Evolutionary conservation across 1,140 invertebrate species (phyloP), one percentile per base, ranked within the genome.

Genomic region (Heliothis subflexa): DNA sequence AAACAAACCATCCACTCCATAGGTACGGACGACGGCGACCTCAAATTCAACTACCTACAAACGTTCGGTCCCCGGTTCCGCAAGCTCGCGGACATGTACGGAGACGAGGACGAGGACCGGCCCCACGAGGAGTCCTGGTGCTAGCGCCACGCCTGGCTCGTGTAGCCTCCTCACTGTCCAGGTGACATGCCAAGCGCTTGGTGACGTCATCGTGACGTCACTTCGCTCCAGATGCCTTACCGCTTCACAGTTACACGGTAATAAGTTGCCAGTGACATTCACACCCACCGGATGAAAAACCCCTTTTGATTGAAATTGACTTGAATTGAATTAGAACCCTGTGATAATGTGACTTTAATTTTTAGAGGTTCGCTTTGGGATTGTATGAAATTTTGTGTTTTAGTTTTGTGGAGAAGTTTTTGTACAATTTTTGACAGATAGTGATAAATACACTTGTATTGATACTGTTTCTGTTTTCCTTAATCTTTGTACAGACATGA

Each of bases 31-130:
- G 98, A 99, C 87, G 98, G 98, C 68, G 98, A 99, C 95, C 96
- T 99, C 82, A 99, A 99, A 90, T 99, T 99, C 95, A 98, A 99
- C 93, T 99, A 99, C 95, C 95, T 99, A 83, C 99, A 98, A 40
- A 98, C 98, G 88, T 99, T 99, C 95, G 99, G 99, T 47, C 99
- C 99, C 49, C 96, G 98, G 76, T 99, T 99, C 96, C 97, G 98
- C 83, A 99, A 99, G 89, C 95, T 99, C 72, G 99, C 99, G 10
- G 98, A 99, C 88, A 99, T 99, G 98, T 99, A 99, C 92, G 98
- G 98, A 14, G 97, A 98, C 87, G 97, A 98, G 81, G 97, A 98
- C 14, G 98, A 98, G 86, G 97, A 97, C 62, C 95, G 96, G 73
- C 96, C 96, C 13, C 96, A 96, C 72, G 97, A 97, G 86, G 97